Evolutionary conservation across 30 jellyfish, hydroid and myxozoan genomes (phyloP), one percentile per base, ranked within the genome.

Genomic region (Chrysaora quinquecirrha): DNA sequence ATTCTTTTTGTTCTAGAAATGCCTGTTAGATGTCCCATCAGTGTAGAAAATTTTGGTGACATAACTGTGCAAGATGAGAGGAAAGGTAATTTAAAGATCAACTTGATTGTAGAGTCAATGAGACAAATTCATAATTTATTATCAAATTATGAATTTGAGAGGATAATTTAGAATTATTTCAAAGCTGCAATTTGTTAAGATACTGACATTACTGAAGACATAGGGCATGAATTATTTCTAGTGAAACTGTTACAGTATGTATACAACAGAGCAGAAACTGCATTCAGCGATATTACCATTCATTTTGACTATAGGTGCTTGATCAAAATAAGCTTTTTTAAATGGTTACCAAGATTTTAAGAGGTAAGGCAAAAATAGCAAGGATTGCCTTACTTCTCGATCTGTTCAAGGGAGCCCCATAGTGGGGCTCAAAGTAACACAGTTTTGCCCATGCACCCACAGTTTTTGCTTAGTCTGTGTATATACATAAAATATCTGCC

Each of bases 21-120:
- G 58, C 58, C 58, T 9, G 58, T 43, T 43, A 43, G 16, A 16
- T 43, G 58, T 43, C 58, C 58, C 58, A 43, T 43, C 58, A 43
- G 58, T 43, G 58, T 43, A 43, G 58, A 43, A 43, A 6, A 16
- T 43, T 43, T 43, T 43, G 58, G 58, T 43, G 58, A 43, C 58
- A 43, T 43, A 43, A 43, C 58, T 43, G 58, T 43, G 58, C 58
- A 43, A 43, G 58, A 43, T 43, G 58, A 43, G 58, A 43, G 58
- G 58, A 43, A 43, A 43, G 16, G 58, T 43, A 43, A 43, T 43
- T 43, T 43, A 43, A 43, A 43, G 58, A 43, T 43, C 58, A 43
- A 43, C 58, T 43, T 43, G 58, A 43, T 43, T 6, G 58, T 43
- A 43, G 58, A 43, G 58, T 43, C 58, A 43, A 43, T 43, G 58